Evolutionary conservation across 2,797 vertebrate genomes (phyloP).

Genomic region (Aratinga solstitialis): DNA sequence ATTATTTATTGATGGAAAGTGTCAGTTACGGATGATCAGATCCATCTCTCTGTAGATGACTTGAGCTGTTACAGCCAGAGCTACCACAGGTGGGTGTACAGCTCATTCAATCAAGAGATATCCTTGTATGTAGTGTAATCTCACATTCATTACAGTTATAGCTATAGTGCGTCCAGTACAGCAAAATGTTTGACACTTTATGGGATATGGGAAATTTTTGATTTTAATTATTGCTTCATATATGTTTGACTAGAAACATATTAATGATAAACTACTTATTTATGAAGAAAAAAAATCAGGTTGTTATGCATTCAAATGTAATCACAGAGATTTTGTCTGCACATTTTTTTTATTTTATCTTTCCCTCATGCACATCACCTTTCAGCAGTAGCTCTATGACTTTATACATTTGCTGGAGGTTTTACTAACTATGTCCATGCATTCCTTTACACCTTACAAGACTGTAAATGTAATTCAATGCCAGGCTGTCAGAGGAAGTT

Average conservation of each 20-base stretch:
- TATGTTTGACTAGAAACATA: neutral
- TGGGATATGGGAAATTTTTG: neutral
- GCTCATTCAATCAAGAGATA: neutral
- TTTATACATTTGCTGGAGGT: constrained; percentile 51
- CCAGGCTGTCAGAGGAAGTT: constrained; percentile 52
- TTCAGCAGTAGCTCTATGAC: constrained; percentile 54
- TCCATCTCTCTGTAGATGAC: neutral
- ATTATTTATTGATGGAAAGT: neutral
- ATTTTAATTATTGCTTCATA: neutral
- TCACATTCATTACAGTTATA: neutral
- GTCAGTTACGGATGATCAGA: neutral
- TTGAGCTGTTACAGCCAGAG: neutral
- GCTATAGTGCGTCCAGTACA: neutral
- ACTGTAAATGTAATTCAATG: constrained; percentile 74
- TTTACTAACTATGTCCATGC: constrained; percentile 57
- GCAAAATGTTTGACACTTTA: neutral
- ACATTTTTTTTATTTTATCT: neutral
- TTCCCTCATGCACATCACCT: neutral
- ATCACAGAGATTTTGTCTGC: neutral
- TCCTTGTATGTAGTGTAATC: neutral
- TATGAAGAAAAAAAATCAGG: neutral
- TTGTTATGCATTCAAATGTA: neutral
- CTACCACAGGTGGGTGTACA: neutral
- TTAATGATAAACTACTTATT: neutral
- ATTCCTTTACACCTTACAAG: constrained; percentile 78